Conservation (phyloP, 2,888 invertebrate species). For the Ennomos quercinarius region DNA sequence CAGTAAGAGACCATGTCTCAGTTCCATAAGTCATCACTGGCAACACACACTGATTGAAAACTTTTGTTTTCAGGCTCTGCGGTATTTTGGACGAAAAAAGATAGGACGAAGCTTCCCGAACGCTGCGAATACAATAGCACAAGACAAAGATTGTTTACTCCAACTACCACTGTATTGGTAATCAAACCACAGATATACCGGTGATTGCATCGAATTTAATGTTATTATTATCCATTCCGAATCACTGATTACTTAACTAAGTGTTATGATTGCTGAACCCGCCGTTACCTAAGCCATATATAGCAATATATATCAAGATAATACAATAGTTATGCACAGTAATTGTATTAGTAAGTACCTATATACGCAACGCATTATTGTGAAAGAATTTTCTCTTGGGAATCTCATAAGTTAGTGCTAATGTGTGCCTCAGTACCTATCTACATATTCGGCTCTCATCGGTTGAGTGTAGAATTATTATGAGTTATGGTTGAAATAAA, state of each 20-base stretch:
- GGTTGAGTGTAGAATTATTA: no score
- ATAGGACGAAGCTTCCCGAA: no score
- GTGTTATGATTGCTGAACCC: slow-evolving; percentile 9
- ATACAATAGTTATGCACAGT: slow-evolving; percentile 9
- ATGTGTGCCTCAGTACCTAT: no score
- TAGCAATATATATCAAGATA: slow-evolving; percentile 5
- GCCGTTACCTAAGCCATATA: slow-evolving; percentile 8
- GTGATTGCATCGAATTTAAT: slow-evolving; percentile 20
- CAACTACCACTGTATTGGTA: slow-evolving; percentile 11
- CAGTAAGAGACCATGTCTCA: no score
- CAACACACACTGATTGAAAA: no score
- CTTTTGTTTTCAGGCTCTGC: no score
- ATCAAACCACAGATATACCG: slow-evolving; percentile 6
- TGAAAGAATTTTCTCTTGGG: neutral
- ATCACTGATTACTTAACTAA: slow-evolving; percentile 20
- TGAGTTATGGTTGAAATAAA: no score
- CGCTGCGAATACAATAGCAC: no score
- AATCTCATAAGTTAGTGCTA: neutral
- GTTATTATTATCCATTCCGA: slow-evolving; percentile 16
- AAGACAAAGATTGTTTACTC: neutral
- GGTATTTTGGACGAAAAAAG: no score
- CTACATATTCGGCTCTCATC: no score
- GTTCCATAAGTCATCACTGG: no score
- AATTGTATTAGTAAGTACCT: neutral
- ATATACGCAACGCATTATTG: slow-evolving; percentile 1